Conservation (phyloP, 1,140 invertebrate species). For the Drosophila sturtevanti region DNA sequence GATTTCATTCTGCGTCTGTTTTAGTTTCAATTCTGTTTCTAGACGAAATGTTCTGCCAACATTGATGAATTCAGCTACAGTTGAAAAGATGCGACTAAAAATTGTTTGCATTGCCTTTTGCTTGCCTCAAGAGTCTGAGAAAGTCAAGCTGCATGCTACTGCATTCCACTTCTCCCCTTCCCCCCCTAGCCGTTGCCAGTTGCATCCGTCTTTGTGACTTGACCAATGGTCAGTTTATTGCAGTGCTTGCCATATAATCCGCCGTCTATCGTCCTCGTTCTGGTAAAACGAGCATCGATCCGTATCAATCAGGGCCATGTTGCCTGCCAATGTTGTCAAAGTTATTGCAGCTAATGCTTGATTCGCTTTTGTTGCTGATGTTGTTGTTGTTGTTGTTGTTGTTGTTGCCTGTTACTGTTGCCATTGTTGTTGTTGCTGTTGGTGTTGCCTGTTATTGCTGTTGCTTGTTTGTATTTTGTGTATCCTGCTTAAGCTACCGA, state of each 20-base stretch:
- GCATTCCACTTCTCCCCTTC: too few species aligned
- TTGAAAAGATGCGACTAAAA: background rate
- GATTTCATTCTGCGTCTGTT: too few species aligned
- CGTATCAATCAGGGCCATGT: constrained; percentile 57
- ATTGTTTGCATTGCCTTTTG: constrained; percentile 2
- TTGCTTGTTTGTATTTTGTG: constrained; percentile 10
- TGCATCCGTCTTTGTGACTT: background rate
- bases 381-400: constrained; percentile 9
- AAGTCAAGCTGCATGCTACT: background rate
- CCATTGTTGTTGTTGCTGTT: constrained; percentile 38
- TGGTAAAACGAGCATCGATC: constrained; percentile 43
- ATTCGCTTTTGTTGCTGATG: constrained; percentile 28
- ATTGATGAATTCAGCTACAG: background rate
- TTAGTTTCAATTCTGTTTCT: too few species aligned
- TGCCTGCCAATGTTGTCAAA: constrained; percentile 47
- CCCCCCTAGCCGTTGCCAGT: background rate
- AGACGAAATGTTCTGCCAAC: background rate
- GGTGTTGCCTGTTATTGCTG: background rate
- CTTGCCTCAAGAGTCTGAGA: background rate
- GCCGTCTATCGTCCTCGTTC: constrained; percentile 1
- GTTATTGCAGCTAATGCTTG: constrained; percentile 67
- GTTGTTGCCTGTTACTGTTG: too few species aligned
- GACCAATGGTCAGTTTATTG: constrained; percentile 9
- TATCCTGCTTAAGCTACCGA: constrained; percentile 37
- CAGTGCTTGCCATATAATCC: background rate